Evolutionary conservation across 2,888 invertebrate genomes (phyloP).

Genomic region (Digitonthophagus gazella): DNA sequence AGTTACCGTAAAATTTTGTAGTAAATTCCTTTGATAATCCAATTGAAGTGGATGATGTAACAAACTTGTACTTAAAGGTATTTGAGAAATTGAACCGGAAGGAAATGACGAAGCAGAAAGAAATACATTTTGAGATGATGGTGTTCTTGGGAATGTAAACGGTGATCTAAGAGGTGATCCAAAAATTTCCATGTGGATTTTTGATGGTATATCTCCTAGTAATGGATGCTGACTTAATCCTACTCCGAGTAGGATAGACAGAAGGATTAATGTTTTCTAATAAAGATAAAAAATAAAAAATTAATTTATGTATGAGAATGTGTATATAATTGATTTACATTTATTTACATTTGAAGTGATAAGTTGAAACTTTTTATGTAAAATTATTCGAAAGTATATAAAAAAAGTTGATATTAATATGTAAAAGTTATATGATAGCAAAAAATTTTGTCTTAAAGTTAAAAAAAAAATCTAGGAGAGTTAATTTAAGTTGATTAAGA

Average conservation of each 20-base stretch:
- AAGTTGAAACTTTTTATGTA: too few species aligned
- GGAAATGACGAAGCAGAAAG: background rate
- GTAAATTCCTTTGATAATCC: conserved; percentile 3
- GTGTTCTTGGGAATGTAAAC: background rate
- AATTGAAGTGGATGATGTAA: conserved; percentile 13
- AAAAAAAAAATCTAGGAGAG: too few species aligned
- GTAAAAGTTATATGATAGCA: too few species aligned
- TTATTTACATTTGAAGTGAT: too few species aligned
- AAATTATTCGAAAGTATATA: too few species aligned
- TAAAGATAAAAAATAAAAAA: conserved; percentile 14
- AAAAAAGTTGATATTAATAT: too few species aligned
- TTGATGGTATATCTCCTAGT: conserved; percentile 19
- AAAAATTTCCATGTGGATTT: conserved; percentile 25
- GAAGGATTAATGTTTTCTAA: conserved; percentile 9
- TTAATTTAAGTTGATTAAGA: too few species aligned
- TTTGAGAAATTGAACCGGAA: background rate
- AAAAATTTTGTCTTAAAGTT: too few species aligned
- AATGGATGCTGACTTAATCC: conserved; percentile 12
- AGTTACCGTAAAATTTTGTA: conserved; percentile 2
- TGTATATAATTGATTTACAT: too few species aligned
- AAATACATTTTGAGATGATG: background rate
- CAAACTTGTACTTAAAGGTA: background rate
- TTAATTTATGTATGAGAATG: background rate
- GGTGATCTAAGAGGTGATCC: conserved; percentile 10
- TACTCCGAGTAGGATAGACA: conserved; percentile 16